A percentile compares a stretch with the other conserved stretches of the same genome.
Evolutionary conservation across 2,888 invertebrate species (phyloP).

Genomic region (Erebia epiphron): DNA sequence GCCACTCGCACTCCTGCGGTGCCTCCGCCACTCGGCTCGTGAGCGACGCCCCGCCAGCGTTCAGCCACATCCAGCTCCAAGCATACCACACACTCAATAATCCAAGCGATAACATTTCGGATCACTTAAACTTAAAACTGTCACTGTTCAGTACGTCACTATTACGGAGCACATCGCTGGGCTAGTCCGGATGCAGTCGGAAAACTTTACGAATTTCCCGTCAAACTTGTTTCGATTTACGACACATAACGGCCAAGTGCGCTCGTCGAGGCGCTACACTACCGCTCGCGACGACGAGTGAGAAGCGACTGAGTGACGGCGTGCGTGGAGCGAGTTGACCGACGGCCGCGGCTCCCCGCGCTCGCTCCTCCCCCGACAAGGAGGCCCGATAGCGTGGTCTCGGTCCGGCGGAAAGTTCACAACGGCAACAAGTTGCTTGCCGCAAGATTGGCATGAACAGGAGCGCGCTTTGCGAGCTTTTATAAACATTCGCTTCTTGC

Average conservation of each 20-base stretch:
- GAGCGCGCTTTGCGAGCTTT: slow-evolving; percentile 81
- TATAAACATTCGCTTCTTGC: slow-evolving; percentile 80
- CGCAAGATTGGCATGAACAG: slow-evolving; percentile 82
- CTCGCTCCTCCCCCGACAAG: slow-evolving; percentile 77
- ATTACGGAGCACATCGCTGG: slow-evolving; percentile 74
- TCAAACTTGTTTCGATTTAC: slow-evolving; percentile 81
- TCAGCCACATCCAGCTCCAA: slow-evolving; percentile 68
- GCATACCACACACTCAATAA: slow-evolving; percentile 71
- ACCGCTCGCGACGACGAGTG: slow-evolving; percentile 59
- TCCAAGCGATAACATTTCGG: slow-evolving; percentile 76
- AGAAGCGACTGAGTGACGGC: slow-evolving; percentile 70
- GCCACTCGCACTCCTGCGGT: slow-evolving; percentile 89
- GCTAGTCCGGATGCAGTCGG: slow-evolving; percentile 70
- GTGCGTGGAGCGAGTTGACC: slow-evolving; percentile 70
- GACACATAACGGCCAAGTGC: slow-evolving; percentile 75
- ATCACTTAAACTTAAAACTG: slow-evolving; percentile 69
- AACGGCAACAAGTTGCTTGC: slow-evolving; percentile 81
- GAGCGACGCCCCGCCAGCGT: slow-evolving; percentile 72
- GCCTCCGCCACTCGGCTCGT: slow-evolving; percentile 84
- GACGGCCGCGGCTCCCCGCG: slow-evolving; percentile 75
- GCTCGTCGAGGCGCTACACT: slow-evolving; percentile 52
- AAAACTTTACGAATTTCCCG: slow-evolving; percentile 80
- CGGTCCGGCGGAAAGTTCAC: slow-evolving; percentile 72
- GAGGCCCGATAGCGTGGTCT: slow-evolving; percentile 63
- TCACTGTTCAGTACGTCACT: slow-evolving; percentile 79